Evolutionary conservation across 2,797 vertebrate genomes (phyloP).

Genomic region (Dendrocincla tyrannina): DNA sequence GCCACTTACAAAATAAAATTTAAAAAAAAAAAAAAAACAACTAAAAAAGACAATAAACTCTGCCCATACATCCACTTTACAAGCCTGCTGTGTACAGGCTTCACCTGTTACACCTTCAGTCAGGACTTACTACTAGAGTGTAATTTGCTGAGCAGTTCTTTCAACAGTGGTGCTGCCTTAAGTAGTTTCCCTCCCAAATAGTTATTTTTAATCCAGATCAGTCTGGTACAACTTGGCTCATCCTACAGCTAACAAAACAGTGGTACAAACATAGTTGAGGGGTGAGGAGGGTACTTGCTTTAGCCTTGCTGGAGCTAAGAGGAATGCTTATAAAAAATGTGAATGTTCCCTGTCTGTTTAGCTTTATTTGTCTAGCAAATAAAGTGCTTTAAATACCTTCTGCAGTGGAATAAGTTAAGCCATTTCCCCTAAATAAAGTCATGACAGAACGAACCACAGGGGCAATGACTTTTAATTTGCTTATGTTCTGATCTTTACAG

Average conservation of each 20-base stretch:
- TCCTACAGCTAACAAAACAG: background rate
- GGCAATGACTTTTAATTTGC: background rate
- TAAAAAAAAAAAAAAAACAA: background rate
- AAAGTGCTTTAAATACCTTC: background rate
- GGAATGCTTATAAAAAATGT: background rate
- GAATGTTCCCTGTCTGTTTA: background rate
- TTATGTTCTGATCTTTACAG: background rate
- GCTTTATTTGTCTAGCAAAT: background rate
- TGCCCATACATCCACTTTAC: background rate
- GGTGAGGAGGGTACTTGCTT: background rate
- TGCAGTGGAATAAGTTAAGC: background rate
- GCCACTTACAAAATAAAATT: background rate
- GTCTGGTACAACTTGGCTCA: background rate
- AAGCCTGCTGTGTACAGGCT: background rate
- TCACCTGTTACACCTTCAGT: too few relatives aligned
- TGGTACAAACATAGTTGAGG: background rate
- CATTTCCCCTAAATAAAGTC: background rate
- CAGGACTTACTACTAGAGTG: background rate
- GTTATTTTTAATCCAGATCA: constrained; percentile 22
- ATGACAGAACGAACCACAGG: background rate
- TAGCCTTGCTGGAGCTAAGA: background rate
- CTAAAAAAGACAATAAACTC: background rate
- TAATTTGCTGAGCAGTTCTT: constrained; percentile 6
- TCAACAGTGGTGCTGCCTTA: background rate
- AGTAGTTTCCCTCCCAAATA: background rate